Base-by-base conservation (phyloP, 2,888 invertebrate species). In the Arenicola marina region DNA sequence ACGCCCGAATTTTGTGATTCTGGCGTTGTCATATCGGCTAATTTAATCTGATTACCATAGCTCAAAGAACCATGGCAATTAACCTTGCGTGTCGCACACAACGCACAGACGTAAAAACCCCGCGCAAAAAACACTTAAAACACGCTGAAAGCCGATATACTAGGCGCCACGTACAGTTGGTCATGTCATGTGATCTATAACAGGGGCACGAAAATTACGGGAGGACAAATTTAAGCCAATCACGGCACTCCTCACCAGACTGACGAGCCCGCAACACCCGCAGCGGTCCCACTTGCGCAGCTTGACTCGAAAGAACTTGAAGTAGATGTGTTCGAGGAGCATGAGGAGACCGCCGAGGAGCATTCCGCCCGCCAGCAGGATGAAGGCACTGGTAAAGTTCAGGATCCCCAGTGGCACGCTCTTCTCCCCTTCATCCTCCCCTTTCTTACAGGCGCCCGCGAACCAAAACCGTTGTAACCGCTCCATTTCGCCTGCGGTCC, bases 331-430 rank as follows among this genome's bases (percentile, higher is more conserved):
- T 85, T 99, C 98, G 64, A 95, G 86, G 54, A 92, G 87, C 66
- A 98, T 87, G 60, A 98, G 87, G 31, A 94, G 84, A 0, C 93
- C 91, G 0, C 96, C 94, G 71, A 98, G 86, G 66, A 95, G 86
- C 75, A 98, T 94, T 48, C 98, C 98, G 63, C 92, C 92, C 89
- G 95, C 94, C 60, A 99, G 88, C 67, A 99, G 88, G 63, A 98
- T 87, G 85, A 98, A 99, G 56, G 98, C 98, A 66, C 95, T 95
- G 81, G 97, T 89, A 86, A 99, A 99, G 87, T 99, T 98, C 84
- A 85, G 83, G 53, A 87, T 83, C 46, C 85, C 86, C 44, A 87
- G 75, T 15, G 86, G 84, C 53, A 84, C 80, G 66, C 84, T 84
- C 7, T 83, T 93, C 92, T 94, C 93, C 2, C 76, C 77, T 53